Conservation (phyloP, 2,797 vertebrate species). For the Botia kubotai region DNA sequence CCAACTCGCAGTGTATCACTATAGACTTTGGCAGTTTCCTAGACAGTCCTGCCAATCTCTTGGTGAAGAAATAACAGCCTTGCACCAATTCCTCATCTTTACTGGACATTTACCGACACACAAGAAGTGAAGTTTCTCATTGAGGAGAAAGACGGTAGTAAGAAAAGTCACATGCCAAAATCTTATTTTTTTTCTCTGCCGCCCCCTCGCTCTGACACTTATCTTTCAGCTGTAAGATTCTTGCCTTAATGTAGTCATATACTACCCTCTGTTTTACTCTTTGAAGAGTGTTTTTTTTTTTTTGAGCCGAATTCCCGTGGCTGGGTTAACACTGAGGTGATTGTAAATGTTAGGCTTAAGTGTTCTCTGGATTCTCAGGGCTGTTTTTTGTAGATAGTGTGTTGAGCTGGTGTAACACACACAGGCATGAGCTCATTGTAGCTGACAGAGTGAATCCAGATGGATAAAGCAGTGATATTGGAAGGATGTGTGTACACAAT, state of each 20-base stretch:
- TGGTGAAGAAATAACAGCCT: slow-evolving; percentile 21
- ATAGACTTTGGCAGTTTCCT: slow-evolving; percentile 37
- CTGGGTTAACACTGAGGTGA: slow-evolving; percentile 57
- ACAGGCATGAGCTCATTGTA: slow-evolving; percentile 54
- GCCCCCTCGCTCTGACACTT: slow-evolving; percentile 14
- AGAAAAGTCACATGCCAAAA: slow-evolving; percentile 25
- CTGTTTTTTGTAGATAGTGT: slow-evolving; percentile 49
- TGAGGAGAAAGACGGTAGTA: slow-evolving; percentile 23
- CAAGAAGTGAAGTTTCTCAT: slow-evolving; percentile 22
- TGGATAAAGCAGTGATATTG: slow-evolving; percentile 50
- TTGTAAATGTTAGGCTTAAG: slow-evolving; percentile 61
- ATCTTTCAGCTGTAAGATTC: slow-evolving; percentile 43
- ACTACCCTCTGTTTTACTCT: slow-evolving; percentile 33
- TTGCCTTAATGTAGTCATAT: slow-evolving; percentile 32
- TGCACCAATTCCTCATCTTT: slow-evolving; percentile 2
- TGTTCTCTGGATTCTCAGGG: slow-evolving; percentile 52
- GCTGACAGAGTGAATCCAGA: slow-evolving; percentile 62
- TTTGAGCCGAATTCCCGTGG: slow-evolving; percentile 50
- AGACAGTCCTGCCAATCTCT: slow-evolving; percentile 40
- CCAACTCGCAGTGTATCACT: slow-evolving; percentile 13
- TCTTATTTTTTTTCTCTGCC: slow-evolving; percentile 5
- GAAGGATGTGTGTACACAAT: slow-evolving; percentile 47
- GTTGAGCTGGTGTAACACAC: slow-evolving; percentile 47
- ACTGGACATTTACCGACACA: slow-evolving; percentile 11
- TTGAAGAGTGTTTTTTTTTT: slow-evolving; percentile 56